Conservation (phyloP, 1,140 invertebrate species). For the Trichonephila inaurata region DNA sequence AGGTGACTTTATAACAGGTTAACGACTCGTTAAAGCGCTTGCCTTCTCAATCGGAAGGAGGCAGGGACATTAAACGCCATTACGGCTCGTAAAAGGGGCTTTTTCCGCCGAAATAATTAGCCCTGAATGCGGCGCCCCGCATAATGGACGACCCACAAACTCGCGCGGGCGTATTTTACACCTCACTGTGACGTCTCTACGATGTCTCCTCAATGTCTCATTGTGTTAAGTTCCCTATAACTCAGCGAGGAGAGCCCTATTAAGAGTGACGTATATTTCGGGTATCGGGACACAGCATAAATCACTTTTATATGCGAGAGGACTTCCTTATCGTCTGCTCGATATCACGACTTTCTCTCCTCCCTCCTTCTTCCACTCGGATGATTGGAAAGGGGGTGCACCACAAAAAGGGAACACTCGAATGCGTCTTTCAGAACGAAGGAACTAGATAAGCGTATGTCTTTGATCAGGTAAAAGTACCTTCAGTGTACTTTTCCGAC, state of each 20-base stretch:
- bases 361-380: not conserved
- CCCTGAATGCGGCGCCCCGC: not conserved
- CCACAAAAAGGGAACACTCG: slow-evolving; percentile 17
- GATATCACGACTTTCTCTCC: not conserved
- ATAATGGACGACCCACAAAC: slow-evolving; percentile 25
- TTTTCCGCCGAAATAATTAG: slow-evolving; percentile 2
- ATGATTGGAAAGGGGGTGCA: not conserved
- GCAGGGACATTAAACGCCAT: not conserved
- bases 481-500: not conserved
- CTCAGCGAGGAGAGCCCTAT: not conserved
- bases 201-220: not conserved
- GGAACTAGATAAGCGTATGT: not conserved
- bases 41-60: not conserved
- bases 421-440: not conserved
- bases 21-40: not conserved
- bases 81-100: not conserved
- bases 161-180: not conserved
- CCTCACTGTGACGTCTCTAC: not conserved
- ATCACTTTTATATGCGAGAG: slow-evolving; percentile 35
- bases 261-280: not conserved
- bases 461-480: slow-evolving; percentile 4
- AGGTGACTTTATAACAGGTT: slow-evolving; percentile 6
- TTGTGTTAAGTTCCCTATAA: slow-evolving; percentile 19
- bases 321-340: slow-evolving; percentile 10
- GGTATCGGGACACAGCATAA: slow-evolving; percentile 21